Conservation (phyloP, 2,797 vertebrate genomes). For the Chaunax sp. region DNA sequence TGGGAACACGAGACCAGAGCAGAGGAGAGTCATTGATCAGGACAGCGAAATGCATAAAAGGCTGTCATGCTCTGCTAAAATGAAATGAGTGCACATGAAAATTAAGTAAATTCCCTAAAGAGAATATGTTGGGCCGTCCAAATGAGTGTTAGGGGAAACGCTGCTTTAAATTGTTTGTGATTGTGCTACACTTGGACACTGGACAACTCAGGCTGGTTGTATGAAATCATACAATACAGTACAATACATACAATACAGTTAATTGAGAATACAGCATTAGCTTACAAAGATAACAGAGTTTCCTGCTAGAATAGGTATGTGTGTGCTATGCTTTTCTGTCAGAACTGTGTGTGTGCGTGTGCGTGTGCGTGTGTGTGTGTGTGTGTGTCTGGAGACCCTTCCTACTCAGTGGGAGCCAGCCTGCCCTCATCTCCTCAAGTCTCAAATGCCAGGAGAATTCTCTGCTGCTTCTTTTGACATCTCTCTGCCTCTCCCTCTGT, state of each 20-base stretch:
- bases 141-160: too few species aligned
- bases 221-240: too few species aligned
- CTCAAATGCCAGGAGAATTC: conserved; percentile 21
- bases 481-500: background rate
- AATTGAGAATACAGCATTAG: background rate
- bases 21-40: too few species aligned
- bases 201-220: background rate
- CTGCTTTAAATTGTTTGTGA: too few species aligned
- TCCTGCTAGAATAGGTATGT: conserved; percentile 1
- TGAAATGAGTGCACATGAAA: too few species aligned
- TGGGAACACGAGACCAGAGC: too few species aligned
- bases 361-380: conserved; percentile 6
- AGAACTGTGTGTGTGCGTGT: background rate
- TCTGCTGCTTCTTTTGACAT: conserved; percentile 16
- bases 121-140: too few species aligned
- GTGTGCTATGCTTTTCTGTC: background rate
- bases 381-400: conserved; percentile 3
- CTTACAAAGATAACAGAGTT: background rate
- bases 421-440: conserved; percentile 18
- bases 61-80: too few species aligned
- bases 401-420: conserved; percentile 3
- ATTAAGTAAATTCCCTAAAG: too few species aligned
- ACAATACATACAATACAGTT: too few species aligned
- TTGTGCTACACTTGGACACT: too few species aligned
- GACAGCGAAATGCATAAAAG: too few species aligned